Evolutionary conservation across 2,797 vertebrate species (phyloP).

Genomic region (Craterocephalus amniculus): DNA sequence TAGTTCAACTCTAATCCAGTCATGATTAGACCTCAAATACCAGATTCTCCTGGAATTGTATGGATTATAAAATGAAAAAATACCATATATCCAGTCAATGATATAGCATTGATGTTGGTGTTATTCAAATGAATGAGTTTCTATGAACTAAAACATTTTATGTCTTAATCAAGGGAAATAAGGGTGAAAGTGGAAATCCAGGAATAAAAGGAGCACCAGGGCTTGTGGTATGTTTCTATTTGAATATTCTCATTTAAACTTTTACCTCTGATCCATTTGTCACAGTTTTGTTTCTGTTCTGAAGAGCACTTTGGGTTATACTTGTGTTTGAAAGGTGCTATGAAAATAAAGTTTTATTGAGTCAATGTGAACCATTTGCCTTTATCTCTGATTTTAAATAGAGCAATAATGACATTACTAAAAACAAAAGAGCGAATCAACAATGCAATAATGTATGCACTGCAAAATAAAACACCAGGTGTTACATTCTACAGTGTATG

Average conservation of each 20-base stretch:
- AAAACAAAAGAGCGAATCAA: background rate
- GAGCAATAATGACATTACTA: background rate
- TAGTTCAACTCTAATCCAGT: constrained; percentile 33
- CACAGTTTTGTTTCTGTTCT: background rate
- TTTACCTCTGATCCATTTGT: background rate
- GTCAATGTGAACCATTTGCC: constrained; percentile 2
- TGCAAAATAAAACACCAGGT: background rate
- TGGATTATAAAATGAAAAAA: constrained; percentile 18
- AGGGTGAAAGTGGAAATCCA: constrained; percentile 88
- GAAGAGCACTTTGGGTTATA: background rate
- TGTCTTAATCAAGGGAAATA: constrained; percentile 85
- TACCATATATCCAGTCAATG: constrained; percentile 3
- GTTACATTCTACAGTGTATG: background rate
- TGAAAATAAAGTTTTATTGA: too few species aligned
- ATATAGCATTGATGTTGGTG: constrained; percentile 21
- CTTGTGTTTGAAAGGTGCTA: background rate
- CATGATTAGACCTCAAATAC: constrained; percentile 26
- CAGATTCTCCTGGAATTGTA: constrained; percentile 35
- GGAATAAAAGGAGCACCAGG: constrained; percentile 86
- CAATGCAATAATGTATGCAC: background rate
- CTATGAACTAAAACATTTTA: constrained; percentile 34
- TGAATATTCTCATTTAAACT: constrained; percentile 13
- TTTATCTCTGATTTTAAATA: background rate
- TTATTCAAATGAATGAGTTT: constrained; percentile 17
- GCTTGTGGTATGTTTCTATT: constrained; percentile 80